Evolutionary conservation across 1,140 invertebrate genomes (phyloP).

Genomic region (Orius laevigatus): DNA sequence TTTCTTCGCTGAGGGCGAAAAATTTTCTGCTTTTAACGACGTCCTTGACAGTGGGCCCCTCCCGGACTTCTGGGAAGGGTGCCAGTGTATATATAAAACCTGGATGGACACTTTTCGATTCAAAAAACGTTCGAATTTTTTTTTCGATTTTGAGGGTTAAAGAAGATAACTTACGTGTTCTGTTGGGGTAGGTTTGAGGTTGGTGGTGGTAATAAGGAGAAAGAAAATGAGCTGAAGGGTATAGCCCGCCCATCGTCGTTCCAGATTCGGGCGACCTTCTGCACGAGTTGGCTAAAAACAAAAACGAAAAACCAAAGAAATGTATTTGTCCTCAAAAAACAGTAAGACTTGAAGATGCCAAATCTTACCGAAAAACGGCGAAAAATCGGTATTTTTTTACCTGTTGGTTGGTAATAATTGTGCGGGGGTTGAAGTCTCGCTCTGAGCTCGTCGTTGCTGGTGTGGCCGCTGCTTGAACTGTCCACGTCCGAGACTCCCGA

Average conservation of each 20-base stretch:
- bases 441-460: constrained; percentile 74
- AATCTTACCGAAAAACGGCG: background rate
- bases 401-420: constrained; percentile 26
- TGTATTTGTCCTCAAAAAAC: background rate
- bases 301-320: background rate
- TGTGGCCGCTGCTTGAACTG: constrained; percentile 76
- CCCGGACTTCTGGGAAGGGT: too few relatives aligned
- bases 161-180: constrained; percentile 12
- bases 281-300: constrained; percentile 13
- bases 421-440: constrained; percentile 47
- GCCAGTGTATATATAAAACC: too few relatives aligned
- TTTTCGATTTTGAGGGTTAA: too few relatives aligned
- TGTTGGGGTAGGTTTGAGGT: constrained; percentile 12
- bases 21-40: too few relatives aligned
- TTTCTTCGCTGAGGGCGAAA: too few relatives aligned
- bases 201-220: constrained; percentile 20
- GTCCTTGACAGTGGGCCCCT: too few relatives aligned
- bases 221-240: constrained; percentile 20
- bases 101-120: too few relatives aligned
- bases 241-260: constrained; percentile 8
- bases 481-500: constrained; percentile 94
- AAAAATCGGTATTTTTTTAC: background rate
- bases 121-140: too few relatives aligned
- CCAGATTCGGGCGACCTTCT: constrained; percentile 18
- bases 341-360: background rate